Conservation (phyloP, 2,888 invertebrate genomes). For the Syrista parreyssii region DNA sequence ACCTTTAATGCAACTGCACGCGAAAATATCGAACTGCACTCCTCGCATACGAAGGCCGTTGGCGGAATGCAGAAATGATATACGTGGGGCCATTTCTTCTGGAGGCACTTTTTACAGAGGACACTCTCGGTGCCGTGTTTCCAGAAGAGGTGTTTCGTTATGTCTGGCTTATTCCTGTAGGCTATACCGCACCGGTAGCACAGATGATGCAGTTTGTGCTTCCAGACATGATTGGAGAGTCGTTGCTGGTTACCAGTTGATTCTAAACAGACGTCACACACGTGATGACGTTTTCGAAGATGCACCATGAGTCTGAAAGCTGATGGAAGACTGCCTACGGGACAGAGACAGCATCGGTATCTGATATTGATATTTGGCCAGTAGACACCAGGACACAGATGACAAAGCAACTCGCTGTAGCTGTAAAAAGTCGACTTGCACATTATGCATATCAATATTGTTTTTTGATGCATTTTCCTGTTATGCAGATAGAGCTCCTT, state of each 20-base stretch:
- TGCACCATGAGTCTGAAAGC: constrained; percentile 91
- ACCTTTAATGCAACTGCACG: constrained; percentile 85
- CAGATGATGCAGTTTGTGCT: constrained; percentile 87
- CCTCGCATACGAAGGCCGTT: constrained; percentile 81
- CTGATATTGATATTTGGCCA: constrained; percentile 73
- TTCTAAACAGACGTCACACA: constrained; percentile 89
- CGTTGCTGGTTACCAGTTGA: constrained; percentile 82
- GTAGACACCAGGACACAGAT: constrained; percentile 86
- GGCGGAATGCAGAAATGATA: constrained; percentile 92
- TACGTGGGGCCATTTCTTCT: constrained; percentile 92
- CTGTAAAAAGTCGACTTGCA: constrained; percentile 88
- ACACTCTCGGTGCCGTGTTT: constrained; percentile 93
- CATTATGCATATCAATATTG: constrained; percentile 85
- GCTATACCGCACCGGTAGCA: constrained; percentile 91
- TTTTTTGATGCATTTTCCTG: constrained; percentile 87
- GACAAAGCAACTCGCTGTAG: constrained; percentile 88
- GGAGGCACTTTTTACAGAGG: constrained; percentile 84
- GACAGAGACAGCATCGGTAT: constrained; percentile 87
- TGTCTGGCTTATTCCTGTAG: constrained; percentile 88
- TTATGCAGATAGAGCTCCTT: constrained; percentile 90
- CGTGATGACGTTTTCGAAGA: constrained; percentile 83
- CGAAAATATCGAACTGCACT: constrained; percentile 81
- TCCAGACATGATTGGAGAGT: constrained; percentile 89
- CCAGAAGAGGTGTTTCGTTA: constrained; percentile 91
- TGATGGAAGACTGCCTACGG: constrained; percentile 81